Percentiles rank a stretch among this genome's conserved stretches.
These are phyloP conservation scores for Frieseomelitta varia DNA, from an alignment of 1,140 invertebrate species.

Conservation along the genomic window DNA sequence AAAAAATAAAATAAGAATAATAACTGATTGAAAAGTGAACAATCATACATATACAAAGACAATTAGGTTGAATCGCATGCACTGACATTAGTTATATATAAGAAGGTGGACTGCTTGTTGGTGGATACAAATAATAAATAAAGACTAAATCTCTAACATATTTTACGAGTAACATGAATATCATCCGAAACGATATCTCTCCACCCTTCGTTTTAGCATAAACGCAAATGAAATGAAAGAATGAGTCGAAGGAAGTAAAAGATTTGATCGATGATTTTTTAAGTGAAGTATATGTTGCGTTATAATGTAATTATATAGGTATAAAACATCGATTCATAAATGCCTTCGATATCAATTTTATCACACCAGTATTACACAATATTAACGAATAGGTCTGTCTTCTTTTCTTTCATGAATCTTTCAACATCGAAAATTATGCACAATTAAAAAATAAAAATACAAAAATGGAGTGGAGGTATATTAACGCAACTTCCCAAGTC, in stretches of 20 bases:
- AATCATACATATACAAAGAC: constrained; percentile 3
- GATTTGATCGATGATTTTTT: constrained; percentile 21
- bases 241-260: constrained; percentile 38
- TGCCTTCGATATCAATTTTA: background rate
- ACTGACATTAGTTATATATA: constrained; percentile 60
- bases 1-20: constrained; percentile 8
- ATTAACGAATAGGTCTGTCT: background rate
- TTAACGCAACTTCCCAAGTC: constrained; percentile 82
- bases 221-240: constrained; percentile 38
- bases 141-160: constrained; percentile 3
- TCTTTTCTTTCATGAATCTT: background rate
- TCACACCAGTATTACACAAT: background rate
- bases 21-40: constrained; percentile 1
- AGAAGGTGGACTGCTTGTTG: constrained; percentile 65
- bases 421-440: background rate
- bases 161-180: constrained; percentile 11
- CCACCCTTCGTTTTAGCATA: constrained; percentile 65
- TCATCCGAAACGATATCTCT: constrained; percentile 63
- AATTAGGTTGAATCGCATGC: constrained; percentile 60
- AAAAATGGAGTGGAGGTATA: constrained; percentile 47
- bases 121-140: constrained; percentile 38
- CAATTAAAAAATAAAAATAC: constrained; percentile 2
- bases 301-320: constrained; percentile 11
- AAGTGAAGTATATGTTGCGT: constrained; percentile 30
- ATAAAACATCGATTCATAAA: constrained; percentile 9